Evolutionary conservation across 2,113 vertebrate genomes (phyloP).

Genomic region (Hymenochirus boettgeri): DNA sequence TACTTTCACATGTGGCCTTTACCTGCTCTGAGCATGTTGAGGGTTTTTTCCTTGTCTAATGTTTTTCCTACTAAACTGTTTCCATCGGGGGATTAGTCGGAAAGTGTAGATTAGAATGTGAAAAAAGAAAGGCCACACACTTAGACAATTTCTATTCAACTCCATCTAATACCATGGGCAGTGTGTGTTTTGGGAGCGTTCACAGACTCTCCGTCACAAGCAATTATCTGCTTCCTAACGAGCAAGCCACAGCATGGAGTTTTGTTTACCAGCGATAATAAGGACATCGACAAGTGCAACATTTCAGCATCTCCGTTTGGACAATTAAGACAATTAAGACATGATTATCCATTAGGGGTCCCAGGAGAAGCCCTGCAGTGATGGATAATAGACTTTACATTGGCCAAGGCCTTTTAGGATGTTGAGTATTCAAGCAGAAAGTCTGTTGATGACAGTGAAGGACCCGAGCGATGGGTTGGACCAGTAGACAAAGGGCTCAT

Average conservation of each 20-base stretch:
- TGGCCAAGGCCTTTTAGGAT: constrained; percentile 22
- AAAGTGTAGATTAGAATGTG: too few relatives aligned
- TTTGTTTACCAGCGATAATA: constrained; percentile 20
- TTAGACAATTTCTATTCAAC: constrained; percentile 6
- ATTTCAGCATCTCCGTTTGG: constrained; percentile 23
- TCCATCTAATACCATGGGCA: constrained; percentile 17
- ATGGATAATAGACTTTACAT: constrained; percentile 18
- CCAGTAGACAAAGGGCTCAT: constrained; percentile 17
- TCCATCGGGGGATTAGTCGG: too few relatives aligned
- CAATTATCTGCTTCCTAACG: constrained; percentile 19
- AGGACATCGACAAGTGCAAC: constrained; percentile 20
- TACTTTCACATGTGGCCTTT: too few relatives aligned
- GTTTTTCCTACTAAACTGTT: too few relatives aligned
- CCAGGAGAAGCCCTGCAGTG: constrained; percentile 7
- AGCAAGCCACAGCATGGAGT: not conserved
- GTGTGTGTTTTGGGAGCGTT: constrained; percentile 8
- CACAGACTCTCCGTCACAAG: constrained; percentile 12
- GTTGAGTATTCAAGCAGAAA: constrained; percentile 32
- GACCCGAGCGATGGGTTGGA: constrained; percentile 22
- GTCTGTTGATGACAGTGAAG: constrained; percentile 27
- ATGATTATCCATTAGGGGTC: constrained; percentile 37
- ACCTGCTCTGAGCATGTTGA: too few relatives aligned
- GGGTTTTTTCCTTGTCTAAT: too few relatives aligned
- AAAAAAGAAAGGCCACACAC: constrained; percentile 15
- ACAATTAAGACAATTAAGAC: constrained; percentile 39